Conservation (phyloP, 2,888 invertebrate species). For the Drosophila melanocephala region DNA sequence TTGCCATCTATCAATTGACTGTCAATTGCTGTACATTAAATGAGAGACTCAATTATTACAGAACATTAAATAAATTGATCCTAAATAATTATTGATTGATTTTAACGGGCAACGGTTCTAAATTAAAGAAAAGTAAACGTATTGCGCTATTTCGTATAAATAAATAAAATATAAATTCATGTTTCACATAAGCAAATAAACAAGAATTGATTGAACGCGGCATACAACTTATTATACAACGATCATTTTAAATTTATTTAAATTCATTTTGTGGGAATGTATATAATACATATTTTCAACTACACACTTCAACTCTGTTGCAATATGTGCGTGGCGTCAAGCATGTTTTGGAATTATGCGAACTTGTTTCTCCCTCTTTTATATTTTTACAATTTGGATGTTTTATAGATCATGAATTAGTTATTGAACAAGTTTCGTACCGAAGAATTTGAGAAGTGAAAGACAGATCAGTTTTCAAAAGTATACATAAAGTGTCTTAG, state of each 20-base stretch:
- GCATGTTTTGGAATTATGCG: too few species aligned
- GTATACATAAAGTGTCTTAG: too few species aligned
- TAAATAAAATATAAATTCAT: background rate
- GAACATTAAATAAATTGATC: constrained; percentile 44
- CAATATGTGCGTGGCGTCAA: too few species aligned
- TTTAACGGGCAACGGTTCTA: constrained; percentile 15
- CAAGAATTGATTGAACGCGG: too few species aligned
- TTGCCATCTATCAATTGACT: too few species aligned
- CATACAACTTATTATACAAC: background rate
- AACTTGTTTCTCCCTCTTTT: too few species aligned
- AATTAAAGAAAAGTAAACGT: constrained; percentile 26
- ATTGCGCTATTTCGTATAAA: background rate
- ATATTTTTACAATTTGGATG: too few species aligned
- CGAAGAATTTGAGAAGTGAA: too few species aligned
- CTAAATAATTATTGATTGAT: constrained; percentile 26
- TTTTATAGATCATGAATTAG: too few species aligned
- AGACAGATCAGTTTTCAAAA: too few species aligned
- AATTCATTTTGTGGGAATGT: background rate
- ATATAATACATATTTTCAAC: background rate
- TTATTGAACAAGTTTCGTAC: too few species aligned
- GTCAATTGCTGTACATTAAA: constrained; percentile 21
- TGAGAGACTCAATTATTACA: constrained; percentile 32
- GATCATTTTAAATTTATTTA: background rate
- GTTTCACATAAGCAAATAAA: background rate
- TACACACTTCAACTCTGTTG: background rate